Percentiles rank a stretch among this genome's conserved stretches.
Conservation (phyloP, 2,797 vertebrate genomes). For the Gymnothorax reevesii region DNA sequence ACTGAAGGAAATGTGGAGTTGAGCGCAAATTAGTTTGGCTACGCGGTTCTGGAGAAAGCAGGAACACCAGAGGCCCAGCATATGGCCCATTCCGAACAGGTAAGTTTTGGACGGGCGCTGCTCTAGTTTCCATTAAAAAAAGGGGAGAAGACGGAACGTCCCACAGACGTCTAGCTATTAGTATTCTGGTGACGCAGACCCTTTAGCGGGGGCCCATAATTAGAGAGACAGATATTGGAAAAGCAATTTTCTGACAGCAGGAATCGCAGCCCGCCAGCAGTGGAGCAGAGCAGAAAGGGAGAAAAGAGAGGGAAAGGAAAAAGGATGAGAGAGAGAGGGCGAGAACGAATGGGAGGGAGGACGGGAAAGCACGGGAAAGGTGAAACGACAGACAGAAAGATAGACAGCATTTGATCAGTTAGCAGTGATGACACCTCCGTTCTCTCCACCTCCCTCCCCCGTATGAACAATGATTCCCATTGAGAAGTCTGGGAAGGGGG, state of each 20-base stretch:
- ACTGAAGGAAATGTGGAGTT: too few relatives aligned
- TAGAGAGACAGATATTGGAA: slow-evolving; percentile 81
- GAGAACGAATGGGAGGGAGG: slow-evolving; percentile 40
- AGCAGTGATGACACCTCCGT: slow-evolving; percentile 71
- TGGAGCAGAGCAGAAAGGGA: slow-evolving; percentile 72
- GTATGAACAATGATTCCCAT: slow-evolving; percentile 78
- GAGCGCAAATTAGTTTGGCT: too few relatives aligned
- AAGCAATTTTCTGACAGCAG: slow-evolving; percentile 81
- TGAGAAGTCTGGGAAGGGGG: slow-evolving; percentile 59
- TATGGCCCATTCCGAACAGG: too few relatives aligned
- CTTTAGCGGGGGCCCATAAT: slow-evolving; percentile 77
- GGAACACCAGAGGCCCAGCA: too few relatives aligned
- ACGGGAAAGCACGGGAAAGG: slow-evolving; percentile 30
- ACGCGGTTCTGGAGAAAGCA: too few relatives aligned
- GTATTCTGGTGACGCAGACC: slow-evolving; percentile 75
- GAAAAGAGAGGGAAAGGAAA: slow-evolving; percentile 56
- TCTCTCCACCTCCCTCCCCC: slow-evolving; percentile 54
- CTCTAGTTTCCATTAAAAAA: slow-evolving; percentile 36
- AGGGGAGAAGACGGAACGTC: slow-evolving; percentile 36
- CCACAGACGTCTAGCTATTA: slow-evolving; percentile 68
- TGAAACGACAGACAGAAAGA: slow-evolving; percentile 28
- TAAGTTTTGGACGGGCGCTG: too few relatives aligned
- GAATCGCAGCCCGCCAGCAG: slow-evolving; percentile 81
- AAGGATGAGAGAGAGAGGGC: slow-evolving; percentile 37
- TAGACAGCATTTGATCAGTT: slow-evolving; percentile 33